phyloP scores from a whole-genome alignment of 2,113 vertebrate species.

The Ciconia stormi region DNA sequence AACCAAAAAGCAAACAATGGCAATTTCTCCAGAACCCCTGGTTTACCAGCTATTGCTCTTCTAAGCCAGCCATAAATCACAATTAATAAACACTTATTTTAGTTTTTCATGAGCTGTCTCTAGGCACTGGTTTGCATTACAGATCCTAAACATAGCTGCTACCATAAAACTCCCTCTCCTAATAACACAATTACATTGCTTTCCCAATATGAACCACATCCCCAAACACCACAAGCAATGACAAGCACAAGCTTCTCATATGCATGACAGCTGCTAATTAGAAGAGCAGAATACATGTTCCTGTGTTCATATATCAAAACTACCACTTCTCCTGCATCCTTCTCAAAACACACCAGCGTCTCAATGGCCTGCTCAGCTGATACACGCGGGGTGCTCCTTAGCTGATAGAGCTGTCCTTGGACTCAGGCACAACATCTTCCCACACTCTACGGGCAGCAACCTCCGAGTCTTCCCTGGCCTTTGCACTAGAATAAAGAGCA shows the following conservation, averaged over 20 bases:
- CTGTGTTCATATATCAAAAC: neutral
- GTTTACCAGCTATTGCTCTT: neutral
- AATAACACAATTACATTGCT: neutral
- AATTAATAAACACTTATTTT: neutral
- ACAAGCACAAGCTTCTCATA: neutral
- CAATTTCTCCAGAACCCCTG: neutral
- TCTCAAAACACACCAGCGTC: neutral
- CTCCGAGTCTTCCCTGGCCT: neutral
- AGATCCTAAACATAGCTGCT: neutral
- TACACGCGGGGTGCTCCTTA: neutral
- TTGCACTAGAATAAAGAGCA: neutral
- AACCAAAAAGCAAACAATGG: neutral
- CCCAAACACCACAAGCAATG: neutral
- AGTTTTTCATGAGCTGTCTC: neutral
- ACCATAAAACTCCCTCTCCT: neutral
- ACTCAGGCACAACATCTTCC: neutral
- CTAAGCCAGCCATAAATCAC: neutral
- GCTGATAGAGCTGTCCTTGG: neutral
- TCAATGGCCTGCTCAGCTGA: neutral
- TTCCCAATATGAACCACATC: neutral
- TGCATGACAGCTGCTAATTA: neutral
- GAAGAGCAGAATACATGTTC: neutral
- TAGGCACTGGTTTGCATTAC: neutral
- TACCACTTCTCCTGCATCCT: neutral
- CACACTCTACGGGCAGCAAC: rapidly evolving